These are phyloP conservation scores for Flexamia atlantica DNA, from an alignment of 2,888 invertebrate genomes.

Conservation along the genomic window DNA sequence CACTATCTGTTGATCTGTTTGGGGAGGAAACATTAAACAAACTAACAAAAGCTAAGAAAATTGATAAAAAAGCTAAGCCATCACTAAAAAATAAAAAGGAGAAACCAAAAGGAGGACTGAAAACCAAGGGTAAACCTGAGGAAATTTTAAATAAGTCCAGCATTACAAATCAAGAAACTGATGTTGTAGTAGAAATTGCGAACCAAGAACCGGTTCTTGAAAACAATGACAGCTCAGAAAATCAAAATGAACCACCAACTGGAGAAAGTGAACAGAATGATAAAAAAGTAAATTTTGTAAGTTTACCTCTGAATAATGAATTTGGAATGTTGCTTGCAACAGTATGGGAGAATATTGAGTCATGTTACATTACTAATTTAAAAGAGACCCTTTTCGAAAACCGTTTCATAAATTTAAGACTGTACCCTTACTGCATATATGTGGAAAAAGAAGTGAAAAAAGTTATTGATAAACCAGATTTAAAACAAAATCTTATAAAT, in stretches of 20 bases:
- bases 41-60: conserved; percentile 19
- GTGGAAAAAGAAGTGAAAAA: conserved; percentile 78
- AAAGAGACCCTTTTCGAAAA: conserved; percentile 79
- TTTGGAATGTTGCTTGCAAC: conserved; percentile 75
- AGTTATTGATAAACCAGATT: conserved; percentile 78
- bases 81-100: background rate
- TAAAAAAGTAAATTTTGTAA: conserved; percentile 74
- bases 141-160: background rate
- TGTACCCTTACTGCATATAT: conserved; percentile 79
- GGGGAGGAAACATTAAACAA: conserved; percentile 41
- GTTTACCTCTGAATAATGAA: conserved; percentile 74
- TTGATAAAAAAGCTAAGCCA: background rate
- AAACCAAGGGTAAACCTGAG: background rate
- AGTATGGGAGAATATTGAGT: conserved; percentile 78
- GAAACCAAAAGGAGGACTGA: background rate
- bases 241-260: background rate
- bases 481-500: conserved; percentile 78
- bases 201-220: background rate
- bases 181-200: background rate
- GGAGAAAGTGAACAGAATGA: conserved; percentile 50
- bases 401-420: conserved; percentile 77
- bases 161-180: conserved; percentile 11
- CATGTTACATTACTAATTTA: conserved; percentile 77
- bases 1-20: conserved; percentile 15
- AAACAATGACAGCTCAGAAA: background rate